Evolutionary conservation across 2,797 vertebrate species (phyloP).

Genomic region (Eulemur rubriventer): DNA sequence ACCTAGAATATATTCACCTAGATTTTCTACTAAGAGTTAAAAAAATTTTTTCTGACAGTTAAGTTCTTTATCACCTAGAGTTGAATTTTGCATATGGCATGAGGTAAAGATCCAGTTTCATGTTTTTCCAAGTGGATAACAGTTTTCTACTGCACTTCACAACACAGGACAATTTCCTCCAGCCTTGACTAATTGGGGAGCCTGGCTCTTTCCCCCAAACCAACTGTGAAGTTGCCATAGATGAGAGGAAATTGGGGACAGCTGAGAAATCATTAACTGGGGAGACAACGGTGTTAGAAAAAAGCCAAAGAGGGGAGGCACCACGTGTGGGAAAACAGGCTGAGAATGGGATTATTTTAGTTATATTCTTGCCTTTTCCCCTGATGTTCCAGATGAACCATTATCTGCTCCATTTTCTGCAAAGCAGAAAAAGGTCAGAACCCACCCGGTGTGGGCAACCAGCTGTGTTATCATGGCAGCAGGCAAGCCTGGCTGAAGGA

Average conservation of each 20-base stretch:
- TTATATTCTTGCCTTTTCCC: not conserved
- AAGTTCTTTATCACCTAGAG: not conserved
- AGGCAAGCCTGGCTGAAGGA: not conserved
- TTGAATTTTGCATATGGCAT: not conserved
- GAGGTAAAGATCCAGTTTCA: not conserved
- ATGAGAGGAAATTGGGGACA: not conserved
- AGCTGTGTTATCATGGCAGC: not conserved
- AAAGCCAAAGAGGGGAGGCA: not conserved
- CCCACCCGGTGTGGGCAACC: not conserved
- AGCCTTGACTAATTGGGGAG: not conserved
- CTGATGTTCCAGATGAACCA: not conserved
- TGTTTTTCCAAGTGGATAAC: not conserved
- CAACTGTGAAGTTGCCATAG: not conserved
- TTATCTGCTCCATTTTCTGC: not conserved
- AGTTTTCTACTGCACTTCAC: not conserved
- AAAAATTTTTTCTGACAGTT: not conserved
- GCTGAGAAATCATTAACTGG: not conserved
- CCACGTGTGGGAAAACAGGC: not conserved
- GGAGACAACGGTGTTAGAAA: not conserved
- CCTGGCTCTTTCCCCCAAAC: not conserved
- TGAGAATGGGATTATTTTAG: not conserved
- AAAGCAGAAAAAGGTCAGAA: not conserved
- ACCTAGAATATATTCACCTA: not conserved
- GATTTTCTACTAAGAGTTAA: not conserved
- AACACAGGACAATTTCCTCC: not conserved